These are phyloP conservation scores for Diachrysia chrysitis DNA, from an alignment of 2,888 invertebrate genomes.

Conservation along the genomic window DNA sequence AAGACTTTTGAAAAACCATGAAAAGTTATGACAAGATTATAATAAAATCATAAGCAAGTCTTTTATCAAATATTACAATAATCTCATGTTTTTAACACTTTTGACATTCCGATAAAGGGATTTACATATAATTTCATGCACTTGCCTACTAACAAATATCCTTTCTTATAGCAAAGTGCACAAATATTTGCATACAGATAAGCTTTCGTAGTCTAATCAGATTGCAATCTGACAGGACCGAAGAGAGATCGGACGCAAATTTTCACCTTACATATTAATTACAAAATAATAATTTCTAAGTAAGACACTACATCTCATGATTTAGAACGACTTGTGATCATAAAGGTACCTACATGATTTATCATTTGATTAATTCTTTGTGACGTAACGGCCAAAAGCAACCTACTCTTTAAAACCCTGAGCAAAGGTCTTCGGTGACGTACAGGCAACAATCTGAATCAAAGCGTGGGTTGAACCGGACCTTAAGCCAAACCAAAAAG, in stretches of 20 bases:
- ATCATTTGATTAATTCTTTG: background rate
- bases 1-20: too few species aligned
- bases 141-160: too few species aligned
- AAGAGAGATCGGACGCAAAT: too few species aligned
- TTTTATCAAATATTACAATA: background rate
- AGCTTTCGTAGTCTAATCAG: background rate
- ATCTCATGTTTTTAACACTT: background rate
- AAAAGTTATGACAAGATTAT: background rate
- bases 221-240: too few species aligned
- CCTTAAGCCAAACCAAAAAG: background rate
- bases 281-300: background rate
- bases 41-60: background rate
- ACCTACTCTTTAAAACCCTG: background rate
- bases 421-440: background rate
- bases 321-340: background rate
- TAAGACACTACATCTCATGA: background rate
- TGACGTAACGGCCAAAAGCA: background rate
- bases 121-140: background rate
- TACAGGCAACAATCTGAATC: background rate
- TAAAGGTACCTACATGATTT: background rate
- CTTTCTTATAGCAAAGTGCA: background rate
- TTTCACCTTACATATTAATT: too few species aligned
- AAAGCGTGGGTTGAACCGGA: constrained; percentile 1
- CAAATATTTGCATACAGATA: background rate
- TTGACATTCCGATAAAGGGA: background rate